A percentile compares a stretch with the other conserved stretches of the same genome.
phyloP scores from a whole-genome alignment of 1,140 invertebrate species.

The Pomacea maculata region DNA sequence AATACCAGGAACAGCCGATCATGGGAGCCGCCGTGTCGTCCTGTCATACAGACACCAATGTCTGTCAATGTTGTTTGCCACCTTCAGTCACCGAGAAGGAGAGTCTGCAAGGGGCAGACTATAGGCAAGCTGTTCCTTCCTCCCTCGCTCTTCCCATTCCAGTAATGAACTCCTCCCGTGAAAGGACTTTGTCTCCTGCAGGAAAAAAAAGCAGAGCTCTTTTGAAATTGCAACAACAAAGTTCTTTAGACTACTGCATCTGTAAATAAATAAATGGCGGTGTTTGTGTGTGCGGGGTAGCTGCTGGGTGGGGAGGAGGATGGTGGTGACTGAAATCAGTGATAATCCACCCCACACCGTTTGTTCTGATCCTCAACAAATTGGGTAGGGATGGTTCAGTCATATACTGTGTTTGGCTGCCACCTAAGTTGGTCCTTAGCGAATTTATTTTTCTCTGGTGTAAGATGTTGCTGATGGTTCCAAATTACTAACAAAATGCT shows the following conservation, averaged over 20 bases:
- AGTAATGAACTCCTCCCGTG: slow-evolving; percentile 11
- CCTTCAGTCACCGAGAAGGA: neutral
- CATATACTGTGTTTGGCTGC: too few species aligned
- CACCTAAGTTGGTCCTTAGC: too few species aligned
- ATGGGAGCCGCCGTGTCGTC: too few species aligned
- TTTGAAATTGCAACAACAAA: neutral
- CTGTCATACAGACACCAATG: neutral
- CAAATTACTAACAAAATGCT: too few species aligned
- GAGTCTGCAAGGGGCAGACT: neutral
- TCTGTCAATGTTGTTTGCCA: neutral
- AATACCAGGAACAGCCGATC: neutral
- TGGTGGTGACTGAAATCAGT: too few species aligned
- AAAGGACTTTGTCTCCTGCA: slow-evolving; percentile 3
- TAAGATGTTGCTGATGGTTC: too few species aligned
- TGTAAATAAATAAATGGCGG: neutral
- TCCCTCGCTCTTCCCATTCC: slow-evolving; percentile 1
- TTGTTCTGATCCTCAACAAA: too few species aligned
- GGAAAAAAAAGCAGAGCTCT: neutral
- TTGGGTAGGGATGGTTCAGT: too few species aligned
- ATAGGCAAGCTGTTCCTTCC: neutral
- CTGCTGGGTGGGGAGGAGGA: neutral
- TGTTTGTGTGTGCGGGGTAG: too few species aligned
- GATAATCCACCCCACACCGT: too few species aligned
- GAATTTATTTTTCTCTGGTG: too few species aligned
- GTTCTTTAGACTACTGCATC: neutral